Evolutionary conservation across 2,888 invertebrate species (phyloP), one percentile per base, ranked within the genome.

Genomic region (Tortrix viridana): DNA sequence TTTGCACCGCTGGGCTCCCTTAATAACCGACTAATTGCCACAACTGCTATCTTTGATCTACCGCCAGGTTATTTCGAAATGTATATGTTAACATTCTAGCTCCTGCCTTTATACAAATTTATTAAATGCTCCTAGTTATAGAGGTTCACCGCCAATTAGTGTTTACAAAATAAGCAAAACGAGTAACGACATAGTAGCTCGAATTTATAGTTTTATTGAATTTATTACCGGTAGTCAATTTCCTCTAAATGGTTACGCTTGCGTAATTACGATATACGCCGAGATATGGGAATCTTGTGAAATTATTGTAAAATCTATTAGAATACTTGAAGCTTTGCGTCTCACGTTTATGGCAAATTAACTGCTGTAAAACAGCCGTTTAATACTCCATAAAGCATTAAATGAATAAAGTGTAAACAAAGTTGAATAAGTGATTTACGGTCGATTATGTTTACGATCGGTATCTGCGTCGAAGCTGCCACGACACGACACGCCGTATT

Each of bases 371-470:
- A 66, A 64, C 65, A 61, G 48, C 66, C 54, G 65, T 68, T 64
- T 65, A 61, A 47, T 62, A 23, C 32, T 52, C 69, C 55, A 67
- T 68, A 67, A 70, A 68, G 66, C 68, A 60, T 69, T 67, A 68
- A 67, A 69, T 71, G 67, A 73, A 72, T 75, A 73, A 65, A 54
- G 53, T 74, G 76, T 80, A 82, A 80, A 80, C 77, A 80, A 77
- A 71, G 70, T 65, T 68, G 69, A 71, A 72, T 74, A 71, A 73
- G 66, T 71, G 74, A 81, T 83, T 81, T 81, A 82, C 73, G 71
- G 69, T 70, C 76, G 74, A 75, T 80, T 76, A 77, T 74, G 75
- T 79, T 79, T 78, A 80, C 76, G 75, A 76, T 68, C 67, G 70
- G 65, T 71, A 72, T 72, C 69, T 73, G 70, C 70, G 41, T 58